Conservation (phyloP, 2,888 invertebrate species). For the Cheiracanthium punctorium region DNA sequence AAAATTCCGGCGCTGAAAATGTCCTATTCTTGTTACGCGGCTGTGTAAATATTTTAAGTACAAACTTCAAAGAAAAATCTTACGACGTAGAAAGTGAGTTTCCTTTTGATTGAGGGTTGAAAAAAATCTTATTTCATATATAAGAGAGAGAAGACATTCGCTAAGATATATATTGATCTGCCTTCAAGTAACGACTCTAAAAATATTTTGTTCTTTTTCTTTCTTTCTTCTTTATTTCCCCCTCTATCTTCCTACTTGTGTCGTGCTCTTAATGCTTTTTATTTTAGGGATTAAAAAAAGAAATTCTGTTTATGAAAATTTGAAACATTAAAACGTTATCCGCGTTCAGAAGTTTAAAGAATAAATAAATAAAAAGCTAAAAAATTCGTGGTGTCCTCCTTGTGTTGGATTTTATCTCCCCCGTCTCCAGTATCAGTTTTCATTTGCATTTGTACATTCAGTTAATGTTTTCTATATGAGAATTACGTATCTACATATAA, state of each 20-base stretch:
- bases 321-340: neutral
- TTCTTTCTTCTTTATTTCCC: neutral
- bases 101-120: neutral
- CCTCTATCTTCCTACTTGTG: neutral
- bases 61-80: constrained; percentile 2
- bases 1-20: neutral
- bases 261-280: neutral
- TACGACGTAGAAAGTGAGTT: neutral
- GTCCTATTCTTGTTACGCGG: neutral
- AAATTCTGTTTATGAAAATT: neutral
- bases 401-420: neutral
- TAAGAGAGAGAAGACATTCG: neutral
- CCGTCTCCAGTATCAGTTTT: neutral
- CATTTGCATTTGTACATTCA: neutral
- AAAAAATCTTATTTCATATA: neutral
- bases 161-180: neutral
- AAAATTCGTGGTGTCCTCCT: neutral
- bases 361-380: neutral
- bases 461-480: neutral
- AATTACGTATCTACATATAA: no score
- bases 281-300: neutral
- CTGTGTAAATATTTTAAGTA: neutral
- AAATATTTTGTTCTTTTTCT: neutral
- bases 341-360: neutral
- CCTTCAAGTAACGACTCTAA: neutral